Base-by-base conservation (phyloP, 2,113 vertebrate genomes). In the Spizaetus ornatus region DNA sequence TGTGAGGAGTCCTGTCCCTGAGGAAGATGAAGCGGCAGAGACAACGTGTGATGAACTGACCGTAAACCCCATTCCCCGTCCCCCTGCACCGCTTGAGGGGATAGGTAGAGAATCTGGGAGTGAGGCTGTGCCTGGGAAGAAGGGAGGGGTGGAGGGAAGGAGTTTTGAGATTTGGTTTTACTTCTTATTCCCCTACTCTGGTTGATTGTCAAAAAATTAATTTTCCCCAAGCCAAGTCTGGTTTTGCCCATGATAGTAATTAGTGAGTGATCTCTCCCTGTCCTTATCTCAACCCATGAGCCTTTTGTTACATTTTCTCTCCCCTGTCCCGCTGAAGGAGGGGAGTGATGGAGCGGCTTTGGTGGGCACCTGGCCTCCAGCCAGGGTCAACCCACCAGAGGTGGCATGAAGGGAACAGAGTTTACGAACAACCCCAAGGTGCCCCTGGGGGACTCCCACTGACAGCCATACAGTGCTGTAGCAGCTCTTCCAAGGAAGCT, bases 21-120 rank as follows among this genome's bases (percentile, higher is more conserved):
- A 36, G 25, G 36, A 53, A 38, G 47, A 20, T 31, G 32, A 26
- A 72, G 47, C 16, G 6, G 56, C 25, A 52, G 67, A 42, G 25
- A 31, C n/a, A 38, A 19, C 1, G 2, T 12, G 47, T 11, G 67
- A 62, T n/a, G 36, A 73, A 52, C 69, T 43, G 67, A 62, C 38
- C 10, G 7, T 26, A 62, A 27, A 5, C 9, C 47, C n/a, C 26
- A 12, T 40, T 31, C 18, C 26, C 16, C 3, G 5, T 52, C 9
- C 67, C 14, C 13, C 36, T 42, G 36, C 1, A 1, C 38, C 3
- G 3, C 38, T 52, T 15, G 5, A 3, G 13, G 25, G 25, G 36
- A 20, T 11, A 72, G 32, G 47, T 5, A 62, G 25, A 84, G 31
- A 52, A 72, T 9, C 3, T 2, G 6, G 56, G 47, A 42, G 15